Conservation (phyloP, 2,113 vertebrate species). For the Heloderma charlesbogerti region DNA sequence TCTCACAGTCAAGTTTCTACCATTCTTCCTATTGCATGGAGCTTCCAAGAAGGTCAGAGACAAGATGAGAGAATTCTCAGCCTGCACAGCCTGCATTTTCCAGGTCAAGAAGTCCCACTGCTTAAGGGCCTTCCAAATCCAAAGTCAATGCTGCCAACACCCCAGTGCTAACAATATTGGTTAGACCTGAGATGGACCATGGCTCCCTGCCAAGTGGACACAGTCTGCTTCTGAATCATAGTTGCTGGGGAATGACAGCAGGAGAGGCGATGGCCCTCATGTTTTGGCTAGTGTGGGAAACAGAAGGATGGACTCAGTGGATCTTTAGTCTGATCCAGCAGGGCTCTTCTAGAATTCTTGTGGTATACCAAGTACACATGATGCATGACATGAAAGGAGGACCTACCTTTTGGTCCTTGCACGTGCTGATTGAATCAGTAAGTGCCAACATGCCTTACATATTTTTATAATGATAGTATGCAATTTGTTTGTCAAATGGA, state of each 20-base stretch:
- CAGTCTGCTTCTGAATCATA: not conserved
- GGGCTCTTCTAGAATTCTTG: not conserved
- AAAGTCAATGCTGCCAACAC: not conserved
- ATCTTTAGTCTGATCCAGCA: not conserved
- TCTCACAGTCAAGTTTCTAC: too few relatives aligned
- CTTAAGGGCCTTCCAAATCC: not conserved
- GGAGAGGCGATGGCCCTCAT: not conserved
- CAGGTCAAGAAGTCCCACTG: not conserved
- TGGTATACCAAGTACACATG: not conserved
- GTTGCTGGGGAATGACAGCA: not conserved
- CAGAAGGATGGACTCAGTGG: not conserved
- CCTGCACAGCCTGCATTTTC: not conserved
- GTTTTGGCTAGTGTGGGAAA: not conserved
- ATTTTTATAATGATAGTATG: constrained; percentile 29
- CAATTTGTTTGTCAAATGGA: constrained; percentile 48
- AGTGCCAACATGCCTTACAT: constrained; percentile 14
- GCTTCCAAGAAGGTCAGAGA: not conserved
- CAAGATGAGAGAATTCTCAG: not conserved
- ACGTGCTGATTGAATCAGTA: not conserved
- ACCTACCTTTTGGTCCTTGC: not conserved
- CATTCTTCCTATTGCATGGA: not conserved
- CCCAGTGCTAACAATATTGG: not conserved
- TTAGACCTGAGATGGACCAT: not conserved
- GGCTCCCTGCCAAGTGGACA: not conserved
- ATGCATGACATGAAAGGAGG: not conserved